These are phyloP conservation scores for Epizoanthus illoricatus DNA, from an alignment of 92 coral and sea anemone genomes.

Conservation along the genomic window DNA sequence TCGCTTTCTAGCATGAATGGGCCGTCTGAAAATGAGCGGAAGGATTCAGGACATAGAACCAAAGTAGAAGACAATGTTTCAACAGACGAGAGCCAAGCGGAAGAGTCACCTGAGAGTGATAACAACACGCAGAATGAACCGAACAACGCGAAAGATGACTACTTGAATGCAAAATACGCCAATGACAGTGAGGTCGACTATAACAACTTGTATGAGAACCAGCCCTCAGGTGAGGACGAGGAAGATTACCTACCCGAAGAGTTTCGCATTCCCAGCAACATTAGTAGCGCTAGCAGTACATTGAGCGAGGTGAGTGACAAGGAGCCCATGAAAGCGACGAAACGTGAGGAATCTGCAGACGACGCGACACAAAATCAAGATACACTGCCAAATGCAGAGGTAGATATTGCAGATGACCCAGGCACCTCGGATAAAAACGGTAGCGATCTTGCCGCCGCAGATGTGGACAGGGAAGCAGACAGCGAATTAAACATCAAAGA, in stretches of 20 bases:
- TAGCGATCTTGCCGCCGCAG: constrained; percentile 39
- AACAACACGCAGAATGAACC: not conserved
- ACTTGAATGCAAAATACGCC: constrained; percentile 36
- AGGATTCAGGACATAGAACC: constrained; percentile 9
- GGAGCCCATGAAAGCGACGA: not conserved
- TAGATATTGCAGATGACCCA: not conserved
- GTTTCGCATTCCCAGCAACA: constrained; percentile 32
- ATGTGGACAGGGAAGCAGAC: constrained; percentile 33
- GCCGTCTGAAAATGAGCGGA: constrained; percentile 23
- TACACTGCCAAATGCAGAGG: not conserved
- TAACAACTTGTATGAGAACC: constrained; percentile 26
- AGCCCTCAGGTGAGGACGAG: constrained; percentile 14
- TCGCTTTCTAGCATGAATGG: constrained; percentile 13
- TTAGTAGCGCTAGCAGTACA: constrained; percentile 24
- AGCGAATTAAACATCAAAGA: constrained; percentile 34
- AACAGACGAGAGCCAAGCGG: constrained; percentile 15
- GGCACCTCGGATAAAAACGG: constrained; percentile 18
- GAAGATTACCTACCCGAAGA: constrained; percentile 25
- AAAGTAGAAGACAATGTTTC: constrained; percentile 6
- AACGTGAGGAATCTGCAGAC: constrained; percentile 1
- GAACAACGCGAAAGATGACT: not conserved
- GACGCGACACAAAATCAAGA: not conserved
- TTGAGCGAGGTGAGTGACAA: not conserved
- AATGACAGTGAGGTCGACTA: constrained; percentile 41
- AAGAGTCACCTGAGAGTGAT: not conserved